Base-by-base conservation (phyloP, 2,113 vertebrate genomes). In the Eurypyga helias region DNA sequence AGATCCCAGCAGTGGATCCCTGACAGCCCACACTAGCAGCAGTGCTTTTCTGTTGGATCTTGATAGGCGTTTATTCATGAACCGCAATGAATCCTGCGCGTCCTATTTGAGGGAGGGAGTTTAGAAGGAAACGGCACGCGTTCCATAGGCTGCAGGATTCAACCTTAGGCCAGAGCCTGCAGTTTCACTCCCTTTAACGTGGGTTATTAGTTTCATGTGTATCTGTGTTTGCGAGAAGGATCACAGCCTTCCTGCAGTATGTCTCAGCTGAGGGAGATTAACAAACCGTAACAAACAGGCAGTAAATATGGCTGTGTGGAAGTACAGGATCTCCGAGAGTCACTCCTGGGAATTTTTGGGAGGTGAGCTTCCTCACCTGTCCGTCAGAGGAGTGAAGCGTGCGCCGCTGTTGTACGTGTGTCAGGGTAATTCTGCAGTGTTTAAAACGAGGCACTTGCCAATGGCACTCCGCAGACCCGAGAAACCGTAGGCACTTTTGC, bases 101-200 rank as follows among this genome's bases (percentile, higher is more conserved):
- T 54, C n/a, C 26, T 24, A 0, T 51, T 34, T 23, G 54, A 33
- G 20, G 54, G 67, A 43, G 12, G 14, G 16, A 10, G 21, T 18
- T 57, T 25, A 46, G 75, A 49, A 62, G 62, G 64, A 24, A 41
- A 6, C 1, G 1, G 14, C 25, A 3, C 0, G 12, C 2, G 8
- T 67, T 83, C 60, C 38, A 48, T 28, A 8, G 46, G 5, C 38
- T 28, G 62, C 33, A 2, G 4, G 6, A 7, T 29, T 52, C 55
- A 23, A 5, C 54, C 75, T 23, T 7, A 38, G 43, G 3, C 43
- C 43, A 2, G 2, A 36, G 25, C 48, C 64, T 33, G 57, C 55
- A 41, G 29, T 12, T 51, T n/a, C 29, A 1, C 51, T 31, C 36
- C 17, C 34, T n/a, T 13, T 17, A 36, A 20, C 19, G 0, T 14